Evolutionary conservation across 2,113 vertebrate genomes (phyloP).

Genomic region (Ptilonorhynchus violaceus): DNA sequence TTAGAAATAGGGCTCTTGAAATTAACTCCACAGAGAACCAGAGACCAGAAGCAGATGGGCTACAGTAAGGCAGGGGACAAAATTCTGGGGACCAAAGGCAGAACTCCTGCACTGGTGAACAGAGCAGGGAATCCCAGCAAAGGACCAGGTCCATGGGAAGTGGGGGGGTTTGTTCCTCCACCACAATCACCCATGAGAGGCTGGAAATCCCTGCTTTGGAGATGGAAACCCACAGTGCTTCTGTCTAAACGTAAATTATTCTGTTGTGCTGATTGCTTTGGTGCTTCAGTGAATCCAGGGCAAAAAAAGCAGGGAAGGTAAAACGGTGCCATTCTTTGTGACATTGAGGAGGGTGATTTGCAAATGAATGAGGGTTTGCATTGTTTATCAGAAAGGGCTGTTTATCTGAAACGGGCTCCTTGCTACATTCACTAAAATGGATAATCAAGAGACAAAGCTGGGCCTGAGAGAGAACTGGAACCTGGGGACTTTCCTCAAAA

Average conservation of each 20-base stretch:
- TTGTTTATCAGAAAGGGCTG: neutral
- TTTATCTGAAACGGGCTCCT: constrained; percentile 17
- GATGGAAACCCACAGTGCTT: neutral
- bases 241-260: neutral
- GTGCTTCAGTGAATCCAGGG: neutral
- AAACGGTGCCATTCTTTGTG: neutral
- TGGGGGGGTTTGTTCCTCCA: neutral
- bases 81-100: neutral
- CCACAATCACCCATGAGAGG: neutral
- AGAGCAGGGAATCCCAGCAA: neutral
- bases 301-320: neutral
- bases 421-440: neutral
- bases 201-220: neutral
- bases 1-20: neutral
- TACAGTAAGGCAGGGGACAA: neutral
- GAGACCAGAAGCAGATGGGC: neutral
- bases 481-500: neutral
- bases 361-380: neutral
- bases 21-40: neutral
- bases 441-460: constrained; percentile 9
- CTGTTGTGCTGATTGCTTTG: neutral
- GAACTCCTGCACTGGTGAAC: neutral
- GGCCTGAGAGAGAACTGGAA: neutral
- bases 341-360: neutral
- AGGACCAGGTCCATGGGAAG: neutral